Conservation (phyloP, 2,888 invertebrate genomes). For the Teleogryllus oceanicus region DNA sequence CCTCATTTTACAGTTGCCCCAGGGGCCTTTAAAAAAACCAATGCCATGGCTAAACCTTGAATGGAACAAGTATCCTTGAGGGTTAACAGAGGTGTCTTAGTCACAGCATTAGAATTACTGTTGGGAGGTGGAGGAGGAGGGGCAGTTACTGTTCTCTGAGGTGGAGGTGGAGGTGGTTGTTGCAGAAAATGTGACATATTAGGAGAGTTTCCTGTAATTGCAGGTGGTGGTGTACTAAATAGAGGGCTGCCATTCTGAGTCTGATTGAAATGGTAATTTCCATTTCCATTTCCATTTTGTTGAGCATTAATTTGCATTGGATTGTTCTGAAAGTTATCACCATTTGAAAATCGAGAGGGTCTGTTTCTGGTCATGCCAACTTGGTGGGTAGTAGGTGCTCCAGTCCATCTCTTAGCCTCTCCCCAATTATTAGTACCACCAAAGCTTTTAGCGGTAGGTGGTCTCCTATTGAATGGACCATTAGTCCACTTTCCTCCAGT, state of each 20-base stretch:
- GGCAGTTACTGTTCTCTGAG: not conserved
- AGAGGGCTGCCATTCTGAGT: not conserved
- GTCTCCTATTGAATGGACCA: not conserved
- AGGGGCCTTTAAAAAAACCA: no score
- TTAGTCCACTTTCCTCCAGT: not conserved
- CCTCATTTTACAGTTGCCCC: not conserved
- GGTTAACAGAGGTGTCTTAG: not conserved
- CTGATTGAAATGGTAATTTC: not conserved
- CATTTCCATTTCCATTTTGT: not conserved
- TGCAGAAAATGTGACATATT: not conserved
- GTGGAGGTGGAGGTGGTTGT: conserved; percentile 18
- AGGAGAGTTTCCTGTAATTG: not conserved
- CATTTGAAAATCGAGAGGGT: not conserved
- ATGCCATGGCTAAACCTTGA: not conserved
- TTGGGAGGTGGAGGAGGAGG: not conserved
- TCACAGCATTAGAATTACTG: not conserved
- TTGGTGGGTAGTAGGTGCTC: not conserved
- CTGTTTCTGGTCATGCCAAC: not conserved
- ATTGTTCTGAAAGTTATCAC: not conserved
- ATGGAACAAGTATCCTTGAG: conserved; percentile 22
- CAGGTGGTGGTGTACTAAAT: not conserved
- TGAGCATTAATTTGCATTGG: not conserved
- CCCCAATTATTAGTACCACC: not conserved
- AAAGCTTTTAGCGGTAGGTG: not conserved
- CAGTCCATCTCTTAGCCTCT: not conserved